phyloP scores from a whole-genome alignment of 2,888 invertebrate species.

The Agrochola litura region DNA sequence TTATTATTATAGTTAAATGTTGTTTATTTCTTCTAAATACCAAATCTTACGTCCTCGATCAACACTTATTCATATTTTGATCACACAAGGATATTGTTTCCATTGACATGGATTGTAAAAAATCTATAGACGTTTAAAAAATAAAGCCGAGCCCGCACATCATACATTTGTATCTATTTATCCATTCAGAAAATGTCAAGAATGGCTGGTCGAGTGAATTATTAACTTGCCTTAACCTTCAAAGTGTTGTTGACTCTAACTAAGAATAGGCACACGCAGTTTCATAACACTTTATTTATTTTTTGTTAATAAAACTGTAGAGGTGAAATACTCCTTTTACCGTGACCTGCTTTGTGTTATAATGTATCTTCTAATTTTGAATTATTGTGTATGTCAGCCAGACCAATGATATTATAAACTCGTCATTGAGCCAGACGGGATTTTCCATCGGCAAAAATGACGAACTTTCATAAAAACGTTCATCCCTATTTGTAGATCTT shows the following conservation, averaged over 20 bases:
- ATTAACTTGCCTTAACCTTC: constrained; percentile 54
- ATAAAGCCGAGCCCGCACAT: constrained; percentile 7
- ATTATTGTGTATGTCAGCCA: too few species aligned
- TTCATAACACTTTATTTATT: constrained; percentile 48
- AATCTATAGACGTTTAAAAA: background rate
- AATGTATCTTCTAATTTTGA: background rate
- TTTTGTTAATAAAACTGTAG: constrained; percentile 4
- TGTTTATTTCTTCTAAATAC: too few species aligned
- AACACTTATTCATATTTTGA: too few species aligned
- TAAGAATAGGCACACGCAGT: constrained; percentile 47
- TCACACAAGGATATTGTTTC: background rate
- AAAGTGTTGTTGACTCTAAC: constrained; percentile 52
- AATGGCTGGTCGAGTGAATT: constrained; percentile 53
- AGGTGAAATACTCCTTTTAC: constrained; percentile 11
- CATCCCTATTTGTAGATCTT: too few species aligned
- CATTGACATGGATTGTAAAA: background rate
- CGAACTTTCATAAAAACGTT: background rate
- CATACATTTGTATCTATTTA: constrained; percentile 35
- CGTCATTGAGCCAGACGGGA: too few species aligned
- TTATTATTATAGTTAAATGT: too few species aligned
- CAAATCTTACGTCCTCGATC: too few species aligned
- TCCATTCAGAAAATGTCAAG: constrained; percentile 52
- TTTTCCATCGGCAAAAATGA: too few species aligned
- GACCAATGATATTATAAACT: too few species aligned
- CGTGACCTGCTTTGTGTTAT: constrained; percentile 3